phyloP scores from a whole-genome alignment of 2,113 vertebrate species.

The Pseudorhombus dupliciocellatus region DNA sequence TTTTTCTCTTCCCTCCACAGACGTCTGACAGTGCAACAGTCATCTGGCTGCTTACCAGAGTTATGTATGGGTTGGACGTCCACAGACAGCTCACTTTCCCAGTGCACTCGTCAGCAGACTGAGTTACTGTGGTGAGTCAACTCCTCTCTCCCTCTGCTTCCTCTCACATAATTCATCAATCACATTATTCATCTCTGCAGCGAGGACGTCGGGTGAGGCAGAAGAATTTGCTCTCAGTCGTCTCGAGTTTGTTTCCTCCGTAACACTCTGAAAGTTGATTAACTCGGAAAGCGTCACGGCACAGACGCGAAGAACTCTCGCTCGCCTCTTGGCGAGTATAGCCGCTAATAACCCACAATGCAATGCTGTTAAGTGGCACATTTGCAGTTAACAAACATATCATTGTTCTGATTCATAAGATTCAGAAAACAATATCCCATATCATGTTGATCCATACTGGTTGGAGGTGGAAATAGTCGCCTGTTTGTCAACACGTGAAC shows the following conservation, averaged over 20 bases:
- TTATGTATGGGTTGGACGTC: neutral
- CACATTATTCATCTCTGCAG: neutral
- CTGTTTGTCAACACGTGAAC: neutral
- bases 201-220: neutral
- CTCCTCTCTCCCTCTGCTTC: neutral
- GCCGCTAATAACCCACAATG: neutral
- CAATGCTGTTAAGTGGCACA: neutral
- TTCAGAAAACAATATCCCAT: too few relatives aligned
- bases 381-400: neutral
- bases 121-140: neutral
- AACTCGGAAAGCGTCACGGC: neutral
- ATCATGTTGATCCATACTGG: neutral
- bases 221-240: neutral
- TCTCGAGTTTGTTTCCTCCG: neutral
- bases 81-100: neutral
- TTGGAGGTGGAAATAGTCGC: neutral
- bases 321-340: neutral
- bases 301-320: neutral
- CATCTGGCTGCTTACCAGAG: neutral
- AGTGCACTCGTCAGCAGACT: neutral
- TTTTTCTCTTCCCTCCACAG: neutral
- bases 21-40: neutral
- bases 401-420: too few relatives aligned
- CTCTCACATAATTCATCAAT: neutral
- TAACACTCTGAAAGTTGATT: neutral